Conservation (phyloP, 1,140 invertebrate species). For the Anastrepha obliqua region DNA sequence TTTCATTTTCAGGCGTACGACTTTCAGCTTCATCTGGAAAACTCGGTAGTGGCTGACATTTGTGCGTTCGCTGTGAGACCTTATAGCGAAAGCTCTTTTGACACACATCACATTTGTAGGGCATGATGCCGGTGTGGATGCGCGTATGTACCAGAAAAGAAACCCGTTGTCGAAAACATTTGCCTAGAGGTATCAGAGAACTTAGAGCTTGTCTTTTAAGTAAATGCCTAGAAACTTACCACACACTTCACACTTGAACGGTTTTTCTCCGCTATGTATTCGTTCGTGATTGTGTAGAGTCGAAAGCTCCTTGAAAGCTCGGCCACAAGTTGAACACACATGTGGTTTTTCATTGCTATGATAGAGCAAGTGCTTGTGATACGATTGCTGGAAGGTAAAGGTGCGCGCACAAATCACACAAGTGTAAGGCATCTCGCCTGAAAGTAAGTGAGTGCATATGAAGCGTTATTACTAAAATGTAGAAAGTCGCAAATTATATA, state of each 20-base stretch:
- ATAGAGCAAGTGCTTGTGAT: constrained; percentile 91
- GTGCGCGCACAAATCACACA: constrained; percentile 90
- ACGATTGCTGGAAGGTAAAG: constrained; percentile 93
- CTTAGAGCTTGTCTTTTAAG: neutral
- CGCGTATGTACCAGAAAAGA: constrained; percentile 89
- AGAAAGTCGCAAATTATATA: no score
- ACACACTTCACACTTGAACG: constrained; percentile 92
- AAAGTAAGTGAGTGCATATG: constrained; percentile 56
- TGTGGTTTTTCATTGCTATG: constrained; percentile 91
- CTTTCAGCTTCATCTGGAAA: neutral
- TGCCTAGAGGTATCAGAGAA: constrained; percentile 78
- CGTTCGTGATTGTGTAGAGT: constrained; percentile 91
- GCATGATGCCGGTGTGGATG: constrained; percentile 81
- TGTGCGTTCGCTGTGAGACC: constrained; percentile 88
- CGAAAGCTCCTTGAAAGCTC: constrained; percentile 91
- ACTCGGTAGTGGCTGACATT: constrained; percentile 77
- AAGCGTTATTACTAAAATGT: no score
- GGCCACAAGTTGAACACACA: constrained; percentile 84
- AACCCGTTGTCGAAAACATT: constrained; percentile 89
- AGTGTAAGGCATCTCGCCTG: constrained; percentile 90
- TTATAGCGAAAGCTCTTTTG: constrained; percentile 90
- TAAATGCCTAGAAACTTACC: constrained; percentile 76
- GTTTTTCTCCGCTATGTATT: constrained; percentile 92
- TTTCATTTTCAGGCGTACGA: neutral
- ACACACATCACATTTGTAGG: constrained; percentile 86